phyloP scores from a whole-genome alignment of 2,888 invertebrate genomes.

The Minunthozetes semirufus region DNA sequence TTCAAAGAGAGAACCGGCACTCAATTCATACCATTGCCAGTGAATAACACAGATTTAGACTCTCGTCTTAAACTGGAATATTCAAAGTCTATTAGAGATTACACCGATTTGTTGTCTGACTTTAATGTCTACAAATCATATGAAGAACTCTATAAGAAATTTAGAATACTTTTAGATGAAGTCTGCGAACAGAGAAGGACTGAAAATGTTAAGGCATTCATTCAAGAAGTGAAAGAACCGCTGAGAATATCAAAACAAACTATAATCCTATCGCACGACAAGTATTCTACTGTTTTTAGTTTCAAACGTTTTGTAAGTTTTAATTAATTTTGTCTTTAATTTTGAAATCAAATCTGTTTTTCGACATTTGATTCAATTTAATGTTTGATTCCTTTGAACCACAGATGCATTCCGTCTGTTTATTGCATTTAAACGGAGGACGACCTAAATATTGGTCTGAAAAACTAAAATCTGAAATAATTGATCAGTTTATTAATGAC shows the following conservation, averaged over 20 bases:
- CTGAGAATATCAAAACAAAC: constrained; percentile 39
- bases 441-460: constrained; percentile 40
- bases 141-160: background rate
- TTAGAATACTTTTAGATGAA: constrained; percentile 29
- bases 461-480: constrained; percentile 39
- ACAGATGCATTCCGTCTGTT: constrained; percentile 38
- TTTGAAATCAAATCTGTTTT: background rate
- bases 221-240: constrained; percentile 39
- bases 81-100: constrained; percentile 14
- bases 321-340: too few relatives aligned
- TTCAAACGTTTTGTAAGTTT: constrained; percentile 40
- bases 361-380: constrained; percentile 13
- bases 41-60: constrained; percentile 22
- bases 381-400: background rate
- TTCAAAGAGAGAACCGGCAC: constrained; percentile 10
- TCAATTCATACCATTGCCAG: constrained; percentile 7
- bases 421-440: constrained; percentile 41
- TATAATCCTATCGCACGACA: constrained; percentile 39
- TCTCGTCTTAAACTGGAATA: constrained; percentile 14
- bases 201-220: constrained; percentile 42
- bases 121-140: constrained; percentile 34
- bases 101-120: constrained; percentile 28
- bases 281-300: constrained; percentile 39
- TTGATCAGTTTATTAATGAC: constrained; percentile 40
- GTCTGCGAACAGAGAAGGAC: constrained; percentile 33